Conservation (phyloP, 2,888 invertebrate genomes). For the Meta bourneti region DNA sequence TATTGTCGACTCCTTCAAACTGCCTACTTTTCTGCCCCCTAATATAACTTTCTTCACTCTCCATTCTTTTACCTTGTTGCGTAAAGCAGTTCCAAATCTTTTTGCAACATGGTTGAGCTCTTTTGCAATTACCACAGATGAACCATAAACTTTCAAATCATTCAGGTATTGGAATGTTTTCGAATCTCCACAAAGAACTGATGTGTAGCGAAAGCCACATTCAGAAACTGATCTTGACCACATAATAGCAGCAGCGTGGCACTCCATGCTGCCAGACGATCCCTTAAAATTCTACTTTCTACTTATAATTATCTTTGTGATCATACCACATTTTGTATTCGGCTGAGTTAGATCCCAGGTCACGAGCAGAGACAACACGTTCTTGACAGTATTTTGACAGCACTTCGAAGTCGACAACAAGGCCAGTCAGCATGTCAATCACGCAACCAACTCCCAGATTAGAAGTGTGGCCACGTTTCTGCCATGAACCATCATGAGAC, state of each 20-base stretch:
- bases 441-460: constrained; percentile 29
- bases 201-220: not conserved
- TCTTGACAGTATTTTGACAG: constrained; percentile 25
- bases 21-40: not conserved
- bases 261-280: constrained; percentile 15
- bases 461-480: constrained; percentile 23
- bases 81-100: constrained; percentile 22
- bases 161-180: not conserved
- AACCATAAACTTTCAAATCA: not conserved
- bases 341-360: not conserved
- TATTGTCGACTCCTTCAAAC: constrained; percentile 20
- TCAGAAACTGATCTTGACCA: constrained; percentile 19
- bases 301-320: not conserved
- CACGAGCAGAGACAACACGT: not conserved
- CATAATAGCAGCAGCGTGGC: not conserved
- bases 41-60: not conserved
- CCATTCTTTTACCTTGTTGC: constrained; percentile 4
- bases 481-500: constrained; percentile 29
- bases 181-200: not conserved
- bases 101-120: constrained; percentile 41
- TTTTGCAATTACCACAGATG: not conserved
- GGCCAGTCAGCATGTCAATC: constrained; percentile 2
- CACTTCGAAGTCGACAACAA: constrained; percentile 1
- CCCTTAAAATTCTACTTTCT: constrained; percentile 12
- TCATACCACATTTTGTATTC: not conserved